Evolutionary conservation across 2,888 invertebrate species (phyloP).

Genomic region (Dryocosmus kuriphilus): DNA sequence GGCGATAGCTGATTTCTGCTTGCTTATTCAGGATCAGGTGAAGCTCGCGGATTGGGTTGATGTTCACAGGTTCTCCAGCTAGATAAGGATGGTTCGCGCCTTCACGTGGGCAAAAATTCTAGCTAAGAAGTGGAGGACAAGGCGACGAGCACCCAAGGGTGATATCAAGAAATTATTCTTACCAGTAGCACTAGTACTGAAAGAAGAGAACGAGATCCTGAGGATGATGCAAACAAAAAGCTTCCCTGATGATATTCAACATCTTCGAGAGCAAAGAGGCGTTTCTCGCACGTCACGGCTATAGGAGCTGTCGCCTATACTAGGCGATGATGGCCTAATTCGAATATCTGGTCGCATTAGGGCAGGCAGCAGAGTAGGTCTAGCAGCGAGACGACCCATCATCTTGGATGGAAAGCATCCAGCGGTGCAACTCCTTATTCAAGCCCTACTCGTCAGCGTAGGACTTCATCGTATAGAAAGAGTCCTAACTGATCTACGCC

Average conservation of each 20-base stretch:
- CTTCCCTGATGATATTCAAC: too few relatives aligned
- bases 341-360: too few relatives aligned
- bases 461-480: too few relatives aligned
- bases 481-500: too few relatives aligned
- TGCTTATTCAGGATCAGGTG: neutral
- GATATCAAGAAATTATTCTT: neutral
- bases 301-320: too few relatives aligned
- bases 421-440: neutral
- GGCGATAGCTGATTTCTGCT: rapidly evolving
- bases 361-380: neutral
- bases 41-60: neutral
- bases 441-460: too few relatives aligned
- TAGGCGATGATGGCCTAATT: too few relatives aligned
- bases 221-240: neutral
- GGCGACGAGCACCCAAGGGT: neutral
- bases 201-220: neutral
- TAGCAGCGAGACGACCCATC: neutral
- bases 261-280: too few relatives aligned
- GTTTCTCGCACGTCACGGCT: neutral
- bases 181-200: too few relatives aligned
- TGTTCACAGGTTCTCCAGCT: neutral
- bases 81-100: neutral
- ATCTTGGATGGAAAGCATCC: neutral
- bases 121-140: too few relatives aligned
- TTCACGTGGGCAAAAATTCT: neutral